phyloP scores from a whole-genome alignment of 2,113 vertebrate species.

The Empidonax alnorum region DNA sequence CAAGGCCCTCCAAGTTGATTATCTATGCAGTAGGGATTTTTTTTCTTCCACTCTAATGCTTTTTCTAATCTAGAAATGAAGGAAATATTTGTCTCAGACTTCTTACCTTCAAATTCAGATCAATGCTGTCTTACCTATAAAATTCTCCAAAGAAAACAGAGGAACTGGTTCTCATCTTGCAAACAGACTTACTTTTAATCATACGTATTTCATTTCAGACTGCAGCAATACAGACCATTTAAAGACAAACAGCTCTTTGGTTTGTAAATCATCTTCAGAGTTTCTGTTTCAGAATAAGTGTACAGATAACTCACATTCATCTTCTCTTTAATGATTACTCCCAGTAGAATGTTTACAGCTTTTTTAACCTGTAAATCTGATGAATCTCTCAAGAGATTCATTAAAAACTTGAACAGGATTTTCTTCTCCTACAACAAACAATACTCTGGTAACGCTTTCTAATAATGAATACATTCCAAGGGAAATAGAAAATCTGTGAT shows the following conservation, averaged over 20 bases:
- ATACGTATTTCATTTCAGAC: not conserved
- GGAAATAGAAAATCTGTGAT: slow-evolving; percentile 47
- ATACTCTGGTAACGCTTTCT: slow-evolving; percentile 63
- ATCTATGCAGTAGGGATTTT: not conserved
- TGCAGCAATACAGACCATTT: not conserved
- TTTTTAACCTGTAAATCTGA: slow-evolving; percentile 71
- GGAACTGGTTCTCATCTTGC: not conserved
- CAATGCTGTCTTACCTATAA: not conserved
- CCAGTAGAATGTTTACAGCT: slow-evolving; percentile 58
- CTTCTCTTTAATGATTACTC: slow-evolving; percentile 48
- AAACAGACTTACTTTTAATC: not conserved
- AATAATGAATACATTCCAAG: slow-evolving; percentile 67
- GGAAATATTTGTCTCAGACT: not conserved
- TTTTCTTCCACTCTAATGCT: not conserved
- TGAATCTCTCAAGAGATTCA: slow-evolving; percentile 75
- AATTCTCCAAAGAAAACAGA: not conserved
- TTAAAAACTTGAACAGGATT: slow-evolving; percentile 73
- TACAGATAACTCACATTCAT: slow-evolving; percentile 31
- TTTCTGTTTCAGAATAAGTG: slow-evolving; percentile 7
- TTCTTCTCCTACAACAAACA: slow-evolving; percentile 71
- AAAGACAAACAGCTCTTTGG: not conserved
- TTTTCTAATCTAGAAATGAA: not conserved
- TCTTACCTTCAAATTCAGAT: not conserved
- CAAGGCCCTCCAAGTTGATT: not conserved
- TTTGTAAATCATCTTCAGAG: slow-evolving; percentile 22